phyloP scores from a whole-genome alignment of 2,113 vertebrate species.

The Hemibagrus wyckioides region DNA sequence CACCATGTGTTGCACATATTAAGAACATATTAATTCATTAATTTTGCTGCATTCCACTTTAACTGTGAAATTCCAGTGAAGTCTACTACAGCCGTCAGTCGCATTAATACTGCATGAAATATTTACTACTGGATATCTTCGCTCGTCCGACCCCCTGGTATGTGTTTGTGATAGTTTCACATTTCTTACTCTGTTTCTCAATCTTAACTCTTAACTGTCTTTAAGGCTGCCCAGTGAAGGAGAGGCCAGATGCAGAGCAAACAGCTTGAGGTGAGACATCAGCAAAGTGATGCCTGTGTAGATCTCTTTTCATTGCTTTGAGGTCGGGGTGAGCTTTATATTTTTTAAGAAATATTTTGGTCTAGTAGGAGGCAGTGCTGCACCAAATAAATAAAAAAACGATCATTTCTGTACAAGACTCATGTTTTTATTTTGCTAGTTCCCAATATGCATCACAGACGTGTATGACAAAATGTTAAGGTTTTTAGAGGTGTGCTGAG shows the following conservation, averaged over 20 bases:
- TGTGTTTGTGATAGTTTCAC: slow-evolving; percentile 24
- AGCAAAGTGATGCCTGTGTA: not conserved
- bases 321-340: not conserved
- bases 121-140: slow-evolving; percentile 4
- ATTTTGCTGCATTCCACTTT: not conserved
- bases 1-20: not conserved
- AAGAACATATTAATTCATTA: not conserved
- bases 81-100: too few species aligned
- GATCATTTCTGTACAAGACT: not conserved
- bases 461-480: not conserved
- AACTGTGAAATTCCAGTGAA: not conserved
- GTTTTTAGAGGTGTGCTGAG: not conserved
- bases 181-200: slow-evolving; percentile 10
- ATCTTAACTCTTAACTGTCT: slow-evolving; percentile 48
- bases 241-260: slow-evolving; percentile 46
- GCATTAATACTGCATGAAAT: slow-evolving; percentile 7
- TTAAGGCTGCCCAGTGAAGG: slow-evolving; percentile 56
- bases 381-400: not conserved
- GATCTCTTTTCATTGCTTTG: slow-evolving; percentile 1
- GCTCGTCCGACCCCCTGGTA: not conserved
- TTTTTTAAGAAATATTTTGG: not conserved
- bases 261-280: slow-evolving; percentile 54
- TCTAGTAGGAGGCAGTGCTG: not conserved
- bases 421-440: too few species aligned
- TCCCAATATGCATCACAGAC: not conserved